A percentile compares a stretch with the other conserved stretches of the same genome.
These are phyloP conservation scores for Desmophyllum pertusum DNA, from an alignment of 92 coral and sea anemone genomes.

Conservation along the genomic window DNA sequence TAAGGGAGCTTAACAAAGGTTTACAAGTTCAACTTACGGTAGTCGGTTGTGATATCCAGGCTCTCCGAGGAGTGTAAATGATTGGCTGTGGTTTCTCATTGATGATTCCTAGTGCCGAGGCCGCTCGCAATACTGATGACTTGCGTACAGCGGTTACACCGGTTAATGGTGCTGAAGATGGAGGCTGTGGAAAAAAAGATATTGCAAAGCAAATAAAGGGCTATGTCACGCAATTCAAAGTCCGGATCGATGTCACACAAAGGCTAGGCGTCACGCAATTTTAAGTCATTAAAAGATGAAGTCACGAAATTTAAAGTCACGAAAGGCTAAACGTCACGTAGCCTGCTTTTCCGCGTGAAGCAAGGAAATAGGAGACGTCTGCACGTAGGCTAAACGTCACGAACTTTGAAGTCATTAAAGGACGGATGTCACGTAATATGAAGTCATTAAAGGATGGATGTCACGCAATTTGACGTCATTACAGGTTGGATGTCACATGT, in stretches of 20 bases:
- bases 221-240: background rate
- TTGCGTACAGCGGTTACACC: conserved; percentile 70
- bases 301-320: background rate
- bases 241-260: no score
- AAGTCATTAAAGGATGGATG: background rate
- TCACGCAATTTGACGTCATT: background rate
- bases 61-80: conserved; percentile 89
- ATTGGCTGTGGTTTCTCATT: conserved; percentile 91
- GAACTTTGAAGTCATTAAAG: background rate
- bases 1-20: no score
- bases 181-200: conserved; percentile 33
- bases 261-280: background rate
- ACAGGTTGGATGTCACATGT: background rate
- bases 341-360: no score
- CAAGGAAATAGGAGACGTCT: no score
- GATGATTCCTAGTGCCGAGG: conserved; percentile 94
- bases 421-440: background rate
- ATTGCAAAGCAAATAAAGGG: background rate
- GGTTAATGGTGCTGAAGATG: conserved; percentile 49
- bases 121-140: conserved; percentile 99
- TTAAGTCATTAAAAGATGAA: background rate
- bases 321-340: background rate
- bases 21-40: conserved; percentile 62
- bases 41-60: conserved; percentile 95
- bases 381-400: no score